Evolutionary conservation across 2,888 invertebrate species (phyloP).

Genomic region (Plusia festucae): DNA sequence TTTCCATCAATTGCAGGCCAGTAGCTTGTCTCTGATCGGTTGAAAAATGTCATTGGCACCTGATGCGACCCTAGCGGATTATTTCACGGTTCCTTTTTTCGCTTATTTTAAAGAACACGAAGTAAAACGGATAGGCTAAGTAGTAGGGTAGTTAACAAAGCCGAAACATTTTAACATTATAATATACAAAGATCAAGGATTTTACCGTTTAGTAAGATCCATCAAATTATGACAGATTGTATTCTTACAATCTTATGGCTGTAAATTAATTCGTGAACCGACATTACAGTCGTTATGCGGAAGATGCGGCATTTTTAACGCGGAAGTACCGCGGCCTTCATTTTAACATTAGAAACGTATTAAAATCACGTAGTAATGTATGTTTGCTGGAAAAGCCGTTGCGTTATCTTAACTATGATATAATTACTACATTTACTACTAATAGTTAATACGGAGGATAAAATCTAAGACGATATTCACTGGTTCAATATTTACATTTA

Average conservation of each 20-base stretch:
- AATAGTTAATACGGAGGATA: slow-evolving; percentile 35
- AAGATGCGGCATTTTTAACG: slow-evolving; percentile 59
- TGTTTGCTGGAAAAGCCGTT: slow-evolving; percentile 59
- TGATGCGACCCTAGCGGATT: no score
- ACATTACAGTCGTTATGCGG: slow-evolving; percentile 57
- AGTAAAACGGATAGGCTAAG: no score
- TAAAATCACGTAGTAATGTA: slow-evolving; percentile 67
- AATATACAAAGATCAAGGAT: neutral
- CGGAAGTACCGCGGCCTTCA: slow-evolving; percentile 70
- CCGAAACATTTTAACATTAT: no score
- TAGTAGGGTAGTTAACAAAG: no score
- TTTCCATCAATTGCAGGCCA: no score
- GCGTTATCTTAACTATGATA: slow-evolving; percentile 53
- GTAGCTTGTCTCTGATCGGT: no score
- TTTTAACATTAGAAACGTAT: slow-evolving; percentile 55
- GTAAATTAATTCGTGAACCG: slow-evolving; percentile 34
- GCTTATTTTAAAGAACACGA: no score
- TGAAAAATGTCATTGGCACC: no score
- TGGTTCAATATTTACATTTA: neutral
- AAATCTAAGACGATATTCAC: slow-evolving; percentile 36
- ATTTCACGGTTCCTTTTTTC: no score
- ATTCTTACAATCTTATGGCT: slow-evolving; percentile 18
- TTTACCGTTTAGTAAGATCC: neutral
- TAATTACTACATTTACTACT: slow-evolving; percentile 27
- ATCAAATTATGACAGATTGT: slow-evolving; percentile 1